phyloP scores from a whole-genome alignment of 92 coral and sea anemone species.

The Phenganax subtilis region DNA sequence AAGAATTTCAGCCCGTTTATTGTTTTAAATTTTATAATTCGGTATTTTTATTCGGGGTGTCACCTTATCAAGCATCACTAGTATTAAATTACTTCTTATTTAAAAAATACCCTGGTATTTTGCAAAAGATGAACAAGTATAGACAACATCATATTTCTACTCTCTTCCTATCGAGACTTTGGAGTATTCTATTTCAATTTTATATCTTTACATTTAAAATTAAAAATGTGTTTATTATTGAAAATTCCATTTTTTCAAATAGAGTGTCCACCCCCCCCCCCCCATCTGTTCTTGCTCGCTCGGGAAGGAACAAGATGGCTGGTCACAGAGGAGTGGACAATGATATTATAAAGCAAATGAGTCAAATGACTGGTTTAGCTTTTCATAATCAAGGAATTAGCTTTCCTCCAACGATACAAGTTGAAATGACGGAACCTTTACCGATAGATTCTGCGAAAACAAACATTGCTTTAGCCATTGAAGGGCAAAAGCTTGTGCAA shows the following conservation, averaged over 20 bases:
- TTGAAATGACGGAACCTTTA: conserved; percentile 25
- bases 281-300: background rate
- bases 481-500: conserved; percentile 24
- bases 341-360: no score
- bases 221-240: background rate
- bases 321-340: conserved; percentile 10
- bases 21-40: no score
- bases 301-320: conserved; percentile 24
- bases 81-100: no score
- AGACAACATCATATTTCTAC: no score
- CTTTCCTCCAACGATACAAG: conserved; percentile 33
- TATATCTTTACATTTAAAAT: background rate
- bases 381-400: conserved; percentile 30
- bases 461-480: conserved; percentile 19
- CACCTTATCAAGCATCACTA: no score
- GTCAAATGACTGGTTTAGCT: conserved; percentile 12
- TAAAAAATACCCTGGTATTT: no score
- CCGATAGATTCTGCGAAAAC: conserved; percentile 27
- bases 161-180: no score
- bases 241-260: background rate
- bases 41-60: no score
- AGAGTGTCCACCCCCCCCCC: background rate
- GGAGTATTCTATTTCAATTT: no score
- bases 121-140: no score
- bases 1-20: no score